Conservation (phyloP, 37 sponge, comb jelly and placozoan species). For the Ianthella basta region DNA sequence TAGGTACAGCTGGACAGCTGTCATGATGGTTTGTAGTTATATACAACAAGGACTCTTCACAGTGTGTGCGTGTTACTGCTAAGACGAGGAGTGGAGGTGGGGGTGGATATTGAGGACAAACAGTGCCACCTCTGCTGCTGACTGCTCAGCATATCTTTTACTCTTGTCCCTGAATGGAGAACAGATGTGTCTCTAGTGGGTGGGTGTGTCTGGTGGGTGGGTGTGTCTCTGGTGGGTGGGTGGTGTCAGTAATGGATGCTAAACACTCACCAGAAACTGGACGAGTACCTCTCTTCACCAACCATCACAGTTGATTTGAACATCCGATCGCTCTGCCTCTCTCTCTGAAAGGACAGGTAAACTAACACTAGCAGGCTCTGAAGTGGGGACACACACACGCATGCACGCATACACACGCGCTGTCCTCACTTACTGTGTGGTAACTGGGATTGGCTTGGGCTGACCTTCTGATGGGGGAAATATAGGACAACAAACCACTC, state of each 20-base stretch:
- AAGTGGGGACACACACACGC: too few relatives aligned
- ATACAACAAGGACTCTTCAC: too few relatives aligned
- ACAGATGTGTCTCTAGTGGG: neutral
- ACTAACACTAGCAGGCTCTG: constrained; percentile 15
- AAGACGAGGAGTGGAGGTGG: neutral
- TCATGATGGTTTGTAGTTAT: too few relatives aligned
- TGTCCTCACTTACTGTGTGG: neutral
- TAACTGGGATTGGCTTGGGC: neutral
- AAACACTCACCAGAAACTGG: constrained; percentile 73
- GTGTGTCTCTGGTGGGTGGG: neutral
- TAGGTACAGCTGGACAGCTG: too few relatives aligned
- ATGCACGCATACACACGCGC: too few relatives aligned
- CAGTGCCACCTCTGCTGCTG: constrained; percentile 79
- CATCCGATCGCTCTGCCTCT: constrained; percentile 30
- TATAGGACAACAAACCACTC: constrained; percentile 19
- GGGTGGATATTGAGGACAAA: constrained; percentile 34
- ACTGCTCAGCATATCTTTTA: constrained; percentile 86
- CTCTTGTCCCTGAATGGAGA: constrained; percentile 58
- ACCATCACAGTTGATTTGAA: constrained; percentile 78
- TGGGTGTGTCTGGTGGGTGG: neutral
- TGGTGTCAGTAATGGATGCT: neutral
- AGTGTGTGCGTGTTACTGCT: too few relatives aligned
- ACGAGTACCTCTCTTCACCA: constrained; percentile 63
- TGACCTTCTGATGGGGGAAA: neutral
- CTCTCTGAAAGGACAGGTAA: constrained; percentile 21